phyloP scores from a whole-genome alignment of 1,140 invertebrate species.

The Magallana angulata region DNA sequence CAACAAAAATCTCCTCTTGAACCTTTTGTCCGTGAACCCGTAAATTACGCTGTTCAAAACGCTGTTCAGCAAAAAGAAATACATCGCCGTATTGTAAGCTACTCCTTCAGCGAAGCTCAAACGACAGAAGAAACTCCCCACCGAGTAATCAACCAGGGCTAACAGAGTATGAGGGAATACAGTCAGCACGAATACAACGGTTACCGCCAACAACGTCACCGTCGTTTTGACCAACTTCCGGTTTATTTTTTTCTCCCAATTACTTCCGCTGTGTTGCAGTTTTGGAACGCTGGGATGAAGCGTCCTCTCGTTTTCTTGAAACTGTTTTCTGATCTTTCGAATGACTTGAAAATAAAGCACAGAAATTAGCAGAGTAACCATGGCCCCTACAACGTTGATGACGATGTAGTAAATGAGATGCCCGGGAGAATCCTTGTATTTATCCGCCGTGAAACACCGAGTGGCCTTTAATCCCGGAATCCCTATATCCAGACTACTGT shows the following conservation, averaged over 20 bases:
- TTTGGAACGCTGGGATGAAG: not conserved
- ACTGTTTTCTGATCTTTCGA: not conserved
- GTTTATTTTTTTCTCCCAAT: conserved; percentile 4
- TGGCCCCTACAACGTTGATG: conserved; percentile 11
- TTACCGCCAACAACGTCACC: conserved; percentile 19
- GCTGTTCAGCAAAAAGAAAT: conserved; percentile 25
- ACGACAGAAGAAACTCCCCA: not conserved
- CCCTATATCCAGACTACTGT: conserved; percentile 9
- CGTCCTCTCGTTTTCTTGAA: not conserved
- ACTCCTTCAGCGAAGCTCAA: conserved; percentile 14
- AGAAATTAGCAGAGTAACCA: not conserved
- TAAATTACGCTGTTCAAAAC: conserved; percentile 34
- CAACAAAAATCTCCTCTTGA: not conserved
- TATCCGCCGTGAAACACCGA: not conserved
- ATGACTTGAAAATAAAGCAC: conserved; percentile 22
- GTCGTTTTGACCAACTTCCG: conserved; percentile 3
- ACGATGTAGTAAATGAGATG: not conserved
- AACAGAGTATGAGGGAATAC: conserved; percentile 30
- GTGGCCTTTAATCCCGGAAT: conserved; percentile 28
- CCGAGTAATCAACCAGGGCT: not conserved
- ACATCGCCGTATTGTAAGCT: not conserved
- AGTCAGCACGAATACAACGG: not conserved
- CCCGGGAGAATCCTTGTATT: not conserved
- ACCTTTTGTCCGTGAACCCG: conserved; percentile 25
- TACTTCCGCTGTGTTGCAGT: not conserved